A percentile compares a stretch with the other conserved stretches of the same genome.
These are phyloP conservation scores for Fragum whitleyi DNA, from an alignment of 2,888 invertebrate genomes.

Conservation along the genomic window DNA sequence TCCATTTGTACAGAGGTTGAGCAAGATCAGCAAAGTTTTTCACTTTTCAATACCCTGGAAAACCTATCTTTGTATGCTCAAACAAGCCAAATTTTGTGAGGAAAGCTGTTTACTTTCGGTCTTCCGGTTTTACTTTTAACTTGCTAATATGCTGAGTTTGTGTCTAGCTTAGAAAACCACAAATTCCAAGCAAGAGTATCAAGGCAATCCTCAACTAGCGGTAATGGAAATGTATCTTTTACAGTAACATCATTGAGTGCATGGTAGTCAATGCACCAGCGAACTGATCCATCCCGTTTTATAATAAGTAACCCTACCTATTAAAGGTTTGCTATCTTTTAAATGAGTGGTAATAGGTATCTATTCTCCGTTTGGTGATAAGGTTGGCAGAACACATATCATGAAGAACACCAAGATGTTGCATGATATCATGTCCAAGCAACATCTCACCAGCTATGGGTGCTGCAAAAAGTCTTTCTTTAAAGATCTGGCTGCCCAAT, in stretches of 20 bases:
- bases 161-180: constrained; percentile 52
- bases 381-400: constrained; percentile 14
- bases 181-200: constrained; percentile 45
- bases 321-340: neutral
- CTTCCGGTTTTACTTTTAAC: constrained; percentile 27
- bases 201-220: constrained; percentile 43
- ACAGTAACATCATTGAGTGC: constrained; percentile 35
- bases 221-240: constrained; percentile 47
- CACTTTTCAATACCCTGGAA: constrained; percentile 49
- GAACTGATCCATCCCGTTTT: constrained; percentile 23
- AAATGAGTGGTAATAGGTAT: too few relatives aligned
- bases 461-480: constrained; percentile 31
- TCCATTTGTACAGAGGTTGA: constrained; percentile 22
- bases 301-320: too few relatives aligned
- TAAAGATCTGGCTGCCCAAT: constrained; percentile 13
- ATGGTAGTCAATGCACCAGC: constrained; percentile 48
- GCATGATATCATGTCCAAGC: constrained; percentile 36
- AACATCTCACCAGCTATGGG: constrained; percentile 43
- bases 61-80: constrained; percentile 25
- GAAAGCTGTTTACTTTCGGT: constrained; percentile 63
- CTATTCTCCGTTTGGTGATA: constrained; percentile 20
- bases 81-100: constrained; percentile 43
- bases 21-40: constrained; percentile 38
- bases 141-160: constrained; percentile 57
- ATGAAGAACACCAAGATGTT: constrained; percentile 25